Percentiles rank a stretch among this genome's conserved stretches.
Evolutionary conservation across 2,888 invertebrate species (phyloP).

Genomic region (Hydrotaea diabolus): DNA sequence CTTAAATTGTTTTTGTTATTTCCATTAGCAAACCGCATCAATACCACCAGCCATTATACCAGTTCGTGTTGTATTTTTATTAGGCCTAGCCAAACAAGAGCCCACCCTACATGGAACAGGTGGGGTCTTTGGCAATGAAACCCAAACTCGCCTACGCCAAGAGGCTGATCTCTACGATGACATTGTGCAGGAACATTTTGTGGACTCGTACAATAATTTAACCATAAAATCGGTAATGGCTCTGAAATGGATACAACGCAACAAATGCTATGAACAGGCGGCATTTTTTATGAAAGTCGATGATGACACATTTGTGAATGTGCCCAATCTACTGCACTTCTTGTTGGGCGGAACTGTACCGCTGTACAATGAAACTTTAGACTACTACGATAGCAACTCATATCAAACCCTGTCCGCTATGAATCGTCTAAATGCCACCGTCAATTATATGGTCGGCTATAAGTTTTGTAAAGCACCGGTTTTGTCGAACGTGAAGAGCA

Average conservation of each 20-base stretch:
- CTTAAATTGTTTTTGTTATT: too few species aligned
- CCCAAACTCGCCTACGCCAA: slow-evolving; percentile 84
- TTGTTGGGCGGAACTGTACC: slow-evolving; percentile 81
- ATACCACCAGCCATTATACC: slow-evolving; percentile 62
- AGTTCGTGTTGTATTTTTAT: slow-evolving; percentile 77
- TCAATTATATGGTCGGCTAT: slow-evolving; percentile 86
- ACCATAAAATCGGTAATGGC: slow-evolving; percentile 92
- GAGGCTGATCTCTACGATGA: slow-evolving; percentile 87
- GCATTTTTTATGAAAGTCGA: slow-evolving; percentile 91
- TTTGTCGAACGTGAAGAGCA: slow-evolving; percentile 86
- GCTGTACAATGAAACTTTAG: slow-evolving; percentile 79
- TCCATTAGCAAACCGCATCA: slow-evolving; percentile 50
- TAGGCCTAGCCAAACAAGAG: slow-evolving; percentile 75
- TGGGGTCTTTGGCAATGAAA: slow-evolving; percentile 80
- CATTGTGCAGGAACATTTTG: slow-evolving; percentile 90
- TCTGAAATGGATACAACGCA: slow-evolving; percentile 89
- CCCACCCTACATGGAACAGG: slow-evolving; percentile 36
- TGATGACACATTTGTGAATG: slow-evolving; percentile 92
- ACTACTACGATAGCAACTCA: slow-evolving; percentile 75
- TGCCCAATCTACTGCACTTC: slow-evolving; percentile 84
- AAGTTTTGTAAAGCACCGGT: slow-evolving; percentile 90
- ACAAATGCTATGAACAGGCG: slow-evolving; percentile 83
- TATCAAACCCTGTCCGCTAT: slow-evolving; percentile 72
- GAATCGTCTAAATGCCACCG: slow-evolving; percentile 78
- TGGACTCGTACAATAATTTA: slow-evolving; percentile 92